Evolutionary conservation across 2,888 invertebrate genomes (phyloP), one percentile per base, ranked within the genome.

Genomic region (Eupithecia inturbata): DNA sequence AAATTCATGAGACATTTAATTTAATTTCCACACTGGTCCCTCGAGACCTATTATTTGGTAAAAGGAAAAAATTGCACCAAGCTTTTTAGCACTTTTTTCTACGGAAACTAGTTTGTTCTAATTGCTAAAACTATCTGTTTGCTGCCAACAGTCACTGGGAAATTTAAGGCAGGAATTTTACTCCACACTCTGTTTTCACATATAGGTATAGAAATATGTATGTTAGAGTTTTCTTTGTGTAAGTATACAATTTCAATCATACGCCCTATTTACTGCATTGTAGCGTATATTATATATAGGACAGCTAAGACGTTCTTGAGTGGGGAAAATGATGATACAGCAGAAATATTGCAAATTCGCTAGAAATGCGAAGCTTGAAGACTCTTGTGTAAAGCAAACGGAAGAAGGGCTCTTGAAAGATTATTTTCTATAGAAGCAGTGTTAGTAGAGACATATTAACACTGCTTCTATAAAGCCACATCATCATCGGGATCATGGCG

Each of bases 301-400:
- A 19, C 19, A 19, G 28, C 62, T 7, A 9, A 62, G 31, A 19
- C 6, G 16, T 62, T 9, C 62, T 26, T 12, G 9, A 67, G 39
- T 31, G 19, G 31, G 22, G 49, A 33, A 68, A 68, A 0, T 31
- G 22, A 31, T 66, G 72, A 73, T 19, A 39, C 64, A 69, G 57
- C 72, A 26, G 19, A 69, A 69, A 73, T 60, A 14, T 66, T 31
- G 68, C 36, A 26, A 57, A n/a, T 22, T 57, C 36, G 28, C 31
- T 28, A 57, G 57, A 64, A 66, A 66, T 41, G 41, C 66, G 39
- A 73, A 57, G 66, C 45, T 68, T 72, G 64, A 68, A 68, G 41
- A 19, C 53, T 69, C 66, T 73, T 31, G 12, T 53, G 36, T 26
- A 26, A 2, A 26, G 57, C 57, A 26, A 33, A 68, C 68, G 53